Base-by-base conservation (phyloP, 2,797 vertebrate species). In the Crenuchus spilurus region DNA sequence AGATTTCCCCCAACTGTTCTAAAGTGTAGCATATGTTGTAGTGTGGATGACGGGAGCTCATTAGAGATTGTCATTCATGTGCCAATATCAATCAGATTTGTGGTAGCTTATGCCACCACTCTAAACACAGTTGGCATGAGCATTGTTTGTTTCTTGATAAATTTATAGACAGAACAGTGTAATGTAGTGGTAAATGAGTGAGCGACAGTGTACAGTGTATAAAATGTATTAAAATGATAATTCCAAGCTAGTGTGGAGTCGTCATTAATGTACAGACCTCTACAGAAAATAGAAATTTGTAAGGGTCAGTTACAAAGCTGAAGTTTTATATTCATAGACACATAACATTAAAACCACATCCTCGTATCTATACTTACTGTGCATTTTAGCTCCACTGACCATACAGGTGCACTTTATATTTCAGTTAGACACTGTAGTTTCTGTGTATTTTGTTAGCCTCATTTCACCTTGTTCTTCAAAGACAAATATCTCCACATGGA, bases 141-240 rank as follows among this genome's bases (percentile, higher is more conserved):
- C 86, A 88, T 90, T 89, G 87, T 91, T 91, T 91, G 84, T 85
- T 84, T 85, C 75, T 87, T 90, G 90, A 90, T 89, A 89, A 86
- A 89, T 92, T 91, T 90, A 88, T 87, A 89, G 85, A 90, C 82
- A 90, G 90, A 88, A 84, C 77, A 85, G 89, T 91, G 90, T 92
- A 91, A 92, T 89, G 90, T 92, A 91, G 90, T 93, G 90, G 91
- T 92, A 91, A 90, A 88, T 91, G 89, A 88, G 87, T 91, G 89
- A 91, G 86, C 85, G 88, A 88, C 84, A 76, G 83, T 93, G 92
- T 94, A 94, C 91, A 93, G 93, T 94, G 90, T 93, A 93, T 87
- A 93, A 87, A 92, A 81, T 87, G 83, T 91, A 92, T 89, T 86
- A 91, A 90, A 87, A 90, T 91, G 89, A 92, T 90, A 83, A 86